Evolutionary conservation across 2,888 invertebrate species (phyloP), one percentile per base, ranked within the genome.

Genomic region (Lapara coniferarum): DNA sequence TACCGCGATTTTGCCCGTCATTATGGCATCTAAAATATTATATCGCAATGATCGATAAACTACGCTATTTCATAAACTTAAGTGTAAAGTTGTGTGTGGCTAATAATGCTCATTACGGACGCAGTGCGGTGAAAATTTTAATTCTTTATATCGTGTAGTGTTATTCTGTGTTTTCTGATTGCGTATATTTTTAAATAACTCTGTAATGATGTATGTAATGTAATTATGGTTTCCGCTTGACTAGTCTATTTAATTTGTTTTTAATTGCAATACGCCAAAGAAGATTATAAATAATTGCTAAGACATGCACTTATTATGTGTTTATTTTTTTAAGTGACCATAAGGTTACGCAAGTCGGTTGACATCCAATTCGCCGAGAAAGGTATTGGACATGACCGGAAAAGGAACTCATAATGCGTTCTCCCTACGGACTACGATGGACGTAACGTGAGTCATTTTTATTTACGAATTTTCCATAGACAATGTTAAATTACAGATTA

Each of bases 41-140:
- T 59, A 70, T 59, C 49, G 52, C 44, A 53, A 63, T 67, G 25
- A 56, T 63, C 63, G 68, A 69, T 69, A 51, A 69, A 53, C 19
- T 19, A 63, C 44, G 44, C 46, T 63, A 59, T 55, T 63, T 55
- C 37, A 69, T 69, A 59, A 59, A 52, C 53, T 52, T 53, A 68
- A 58, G 51, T 37, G 51, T 68, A 51, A 68, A 58, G 52, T 52
- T n/a, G 10, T 58, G 52, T 68, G 25, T 49, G 49, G 46, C 46
- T 63, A 63, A 63, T 63, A 63, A 49, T 19, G 63, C 63, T 63
- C 19, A 63, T 63, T 63, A 63, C 63, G 16, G n/a, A 12, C 37
- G 14, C 57, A 16, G 59, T 59, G 59, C 59, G 49, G 63, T 63
- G 63, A 63, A 63, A 63, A 63, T 49, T 7, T 49, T 25, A 63